A percentile compares a stretch with the other conserved stretches of the same genome.
phyloP scores from a whole-genome alignment of 1,140 invertebrate species.

The Drosophila orosa region DNA sequence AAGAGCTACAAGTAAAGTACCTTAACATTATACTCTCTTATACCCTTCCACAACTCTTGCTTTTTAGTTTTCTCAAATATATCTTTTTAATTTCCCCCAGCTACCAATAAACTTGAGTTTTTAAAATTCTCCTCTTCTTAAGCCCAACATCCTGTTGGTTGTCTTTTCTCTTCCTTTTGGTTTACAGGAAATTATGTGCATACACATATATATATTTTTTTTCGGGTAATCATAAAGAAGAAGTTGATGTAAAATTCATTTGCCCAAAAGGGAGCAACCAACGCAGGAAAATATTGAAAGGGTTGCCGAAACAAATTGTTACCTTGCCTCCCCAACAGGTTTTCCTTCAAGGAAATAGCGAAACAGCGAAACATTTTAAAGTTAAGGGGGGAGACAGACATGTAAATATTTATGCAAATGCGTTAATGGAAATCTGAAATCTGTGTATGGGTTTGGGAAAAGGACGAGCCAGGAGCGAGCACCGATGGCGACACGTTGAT shows the following conservation, averaged over 20 bases:
- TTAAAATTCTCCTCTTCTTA: background rate
- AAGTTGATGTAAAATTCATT: conserved; percentile 43
- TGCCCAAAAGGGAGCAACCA: conserved; percentile 9
- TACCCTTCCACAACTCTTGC: background rate
- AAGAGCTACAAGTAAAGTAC: background rate
- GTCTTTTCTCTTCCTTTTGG: background rate
- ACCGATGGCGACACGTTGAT: conserved; percentile 71
- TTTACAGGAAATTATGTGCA: conserved; percentile 39
- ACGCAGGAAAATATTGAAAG: conserved; percentile 9
- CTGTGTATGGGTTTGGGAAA: conserved; percentile 20
- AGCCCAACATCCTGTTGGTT: background rate
- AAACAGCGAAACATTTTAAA: conserved; percentile 65
- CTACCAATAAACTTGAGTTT: conserved; percentile 7
- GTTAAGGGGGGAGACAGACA: conserved; percentile 40
- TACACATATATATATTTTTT: conserved; percentile 36
- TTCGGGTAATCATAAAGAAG: background rate
- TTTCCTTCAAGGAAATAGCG: conserved; percentile 46
- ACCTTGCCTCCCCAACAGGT: conserved; percentile 19
- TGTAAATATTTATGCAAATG: conserved; percentile 82
- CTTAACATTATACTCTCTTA: background rate
- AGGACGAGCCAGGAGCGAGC: conserved; percentile 14
- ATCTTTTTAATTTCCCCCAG: background rate
- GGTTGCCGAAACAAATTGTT: conserved; percentile 53
- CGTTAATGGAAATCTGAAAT: conserved; percentile 76
- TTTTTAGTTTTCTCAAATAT: background rate